phyloP scores from a whole-genome alignment of 2,113 vertebrate genomes.

The Halichoeres trimaculatus region DNA sequence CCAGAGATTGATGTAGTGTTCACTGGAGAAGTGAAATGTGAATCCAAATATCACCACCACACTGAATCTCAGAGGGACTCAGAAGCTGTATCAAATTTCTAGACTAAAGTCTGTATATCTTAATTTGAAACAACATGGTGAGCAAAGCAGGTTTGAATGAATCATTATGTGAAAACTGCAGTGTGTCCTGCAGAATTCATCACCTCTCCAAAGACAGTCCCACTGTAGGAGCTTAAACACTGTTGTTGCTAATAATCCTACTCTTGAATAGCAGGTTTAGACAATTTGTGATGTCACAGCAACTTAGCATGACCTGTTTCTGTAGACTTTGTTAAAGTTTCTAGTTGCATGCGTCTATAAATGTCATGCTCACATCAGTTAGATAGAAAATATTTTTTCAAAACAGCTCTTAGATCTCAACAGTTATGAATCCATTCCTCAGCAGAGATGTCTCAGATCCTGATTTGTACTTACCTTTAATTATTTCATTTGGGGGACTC shows the following conservation, averaged over 20 bases:
- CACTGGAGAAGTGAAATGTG: neutral
- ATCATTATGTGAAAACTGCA: too few species aligned
- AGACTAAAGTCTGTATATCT: slow-evolving; percentile 5
- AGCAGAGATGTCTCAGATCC: slow-evolving; percentile 23
- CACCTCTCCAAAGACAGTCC: slow-evolving; percentile 3
- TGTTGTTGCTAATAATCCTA: slow-evolving; percentile 3
- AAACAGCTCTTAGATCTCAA: neutral
- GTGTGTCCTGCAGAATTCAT: neutral
- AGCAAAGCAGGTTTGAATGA: slow-evolving; percentile 2
- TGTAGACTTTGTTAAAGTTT: slow-evolving; percentile 2
- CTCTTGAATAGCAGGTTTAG: neutral
- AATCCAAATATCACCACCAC: slow-evolving; percentile 1
- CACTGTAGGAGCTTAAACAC: neutral
- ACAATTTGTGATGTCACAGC: neutral
- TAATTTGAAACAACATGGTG: neutral
- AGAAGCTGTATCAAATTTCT: neutral
- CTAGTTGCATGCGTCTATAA: neutral
- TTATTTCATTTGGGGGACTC: slow-evolving; percentile 2
- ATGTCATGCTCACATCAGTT: neutral
- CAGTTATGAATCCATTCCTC: slow-evolving; percentile 19
- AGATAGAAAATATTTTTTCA: neutral
- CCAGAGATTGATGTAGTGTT: slow-evolving; percentile 7
- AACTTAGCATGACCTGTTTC: neutral
- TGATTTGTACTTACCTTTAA: slow-evolving; percentile 14
- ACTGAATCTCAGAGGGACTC: neutral